Base-by-base conservation (phyloP, 2,888 invertebrate genomes). In the Cheilosia vulpina region DNA sequence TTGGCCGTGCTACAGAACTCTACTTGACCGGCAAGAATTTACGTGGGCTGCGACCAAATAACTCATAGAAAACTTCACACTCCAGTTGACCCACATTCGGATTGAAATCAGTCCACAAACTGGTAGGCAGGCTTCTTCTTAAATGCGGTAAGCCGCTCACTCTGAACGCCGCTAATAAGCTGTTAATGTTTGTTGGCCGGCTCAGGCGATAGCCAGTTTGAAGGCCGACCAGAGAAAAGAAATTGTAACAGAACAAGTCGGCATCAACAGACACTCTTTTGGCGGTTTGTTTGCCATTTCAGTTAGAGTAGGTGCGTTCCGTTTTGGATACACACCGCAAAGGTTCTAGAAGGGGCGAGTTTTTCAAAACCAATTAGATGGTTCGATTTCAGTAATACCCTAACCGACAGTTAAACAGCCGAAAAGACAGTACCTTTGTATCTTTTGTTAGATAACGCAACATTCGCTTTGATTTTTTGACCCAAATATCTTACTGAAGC, bases 381-480 rank as follows among this genome's bases (percentile, higher is more conserved):
- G 57, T 24, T n/a, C 3, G 9, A 47, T 17, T 19, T 9, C 9
- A 19, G 19, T n/a, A 21, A 27, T 17, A 13, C 38, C 38, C 13
- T 9, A 66, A 19, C n/a, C 15, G 55, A 19, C 50, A 17, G 63
- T 47, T 65, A 45, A 63, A 50, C 13, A 24, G 2, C 13, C 27
- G 31, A 13, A 24, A 11, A 19, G 7, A 31, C 34, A n/a, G 27
- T 66, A 38, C 52, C 53, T 68, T 66, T 60, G 53, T 73, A 57
- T 63, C 62, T 60, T 55, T 72, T 63, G 60, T 68, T 11, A 69
- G 84, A 79, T 71, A 69, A 65, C 79, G 62, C 55, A 62, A 78
- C 72, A 47, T 68, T 77, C 41, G 62, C 68, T 73, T 79, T 73
- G 43, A 80, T 80, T 76, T 60, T 71, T 43, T 81, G 81, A 81